A percentile compares a stretch with the other conserved stretches of the same genome.
Evolutionary conservation across 1,140 invertebrate species (phyloP).

Genomic region (Asobara japonica): DNA sequence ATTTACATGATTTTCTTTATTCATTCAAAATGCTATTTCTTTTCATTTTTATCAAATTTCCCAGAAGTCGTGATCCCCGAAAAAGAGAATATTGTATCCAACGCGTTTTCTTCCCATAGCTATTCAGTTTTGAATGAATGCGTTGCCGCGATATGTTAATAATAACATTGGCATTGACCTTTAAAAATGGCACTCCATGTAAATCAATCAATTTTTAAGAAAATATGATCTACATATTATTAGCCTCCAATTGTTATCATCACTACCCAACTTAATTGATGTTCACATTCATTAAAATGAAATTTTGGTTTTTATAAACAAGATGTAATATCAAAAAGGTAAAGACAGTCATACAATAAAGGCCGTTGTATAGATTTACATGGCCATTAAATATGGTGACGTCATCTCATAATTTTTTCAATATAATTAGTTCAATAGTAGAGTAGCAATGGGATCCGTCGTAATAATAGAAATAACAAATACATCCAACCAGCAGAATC

Average conservation of each 20-base stretch:
- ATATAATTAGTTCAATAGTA: slow-evolving; percentile 3
- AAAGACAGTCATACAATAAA: slow-evolving; percentile 4
- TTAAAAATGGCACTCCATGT: slow-evolving; percentile 53
- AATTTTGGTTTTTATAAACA: slow-evolving; percentile 45
- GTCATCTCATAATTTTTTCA: not conserved
- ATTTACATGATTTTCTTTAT: slow-evolving; percentile 57
- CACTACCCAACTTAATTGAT: not conserved
- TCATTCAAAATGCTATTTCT: not conserved
- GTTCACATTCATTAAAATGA: not conserved
- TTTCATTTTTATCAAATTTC: not conserved
- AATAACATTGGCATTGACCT: slow-evolving; percentile 32
- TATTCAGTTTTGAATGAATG: too few relatives aligned
- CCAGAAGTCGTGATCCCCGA: too few relatives aligned
- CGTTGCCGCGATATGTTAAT: not conserved
- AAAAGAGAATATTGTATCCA: too few relatives aligned
- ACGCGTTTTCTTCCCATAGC: too few relatives aligned
- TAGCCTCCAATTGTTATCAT: slow-evolving; percentile 6
- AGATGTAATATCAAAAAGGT: slow-evolving; percentile 3
- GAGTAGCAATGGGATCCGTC: not conserved
- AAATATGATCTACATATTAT: slow-evolving; percentile 42
- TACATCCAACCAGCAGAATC: slow-evolving; percentile 9
- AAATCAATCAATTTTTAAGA: slow-evolving; percentile 47
- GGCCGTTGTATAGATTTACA: not conserved
- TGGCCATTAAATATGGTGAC: not conserved
- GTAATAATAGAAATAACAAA: not conserved